Conservation (phyloP, 1,140 invertebrate genomes). For the Leguminivora glycinivorella region DNA sequence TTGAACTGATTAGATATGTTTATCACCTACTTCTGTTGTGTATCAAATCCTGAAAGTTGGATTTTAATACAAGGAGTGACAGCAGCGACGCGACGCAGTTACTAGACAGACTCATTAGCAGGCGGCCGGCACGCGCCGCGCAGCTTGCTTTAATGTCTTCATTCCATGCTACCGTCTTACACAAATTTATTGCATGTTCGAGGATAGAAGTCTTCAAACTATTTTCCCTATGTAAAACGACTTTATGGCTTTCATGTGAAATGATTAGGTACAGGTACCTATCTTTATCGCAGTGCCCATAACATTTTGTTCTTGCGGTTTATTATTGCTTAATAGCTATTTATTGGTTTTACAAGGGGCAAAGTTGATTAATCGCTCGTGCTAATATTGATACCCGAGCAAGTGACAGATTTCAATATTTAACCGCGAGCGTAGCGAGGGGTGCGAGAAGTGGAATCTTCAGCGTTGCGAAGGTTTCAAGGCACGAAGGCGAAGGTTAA, state of each 20-base stretch:
- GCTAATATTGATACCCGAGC: no score
- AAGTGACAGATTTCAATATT: no score
- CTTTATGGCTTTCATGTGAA: not conserved
- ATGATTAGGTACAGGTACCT: no score
- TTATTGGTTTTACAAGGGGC: no score
- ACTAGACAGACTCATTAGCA: constrained; percentile 22
- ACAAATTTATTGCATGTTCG: constrained; percentile 28
- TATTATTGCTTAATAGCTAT: not conserved
- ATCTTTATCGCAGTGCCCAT: not conserved
- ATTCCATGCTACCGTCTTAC: constrained; percentile 25
- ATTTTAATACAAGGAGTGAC: not conserved
- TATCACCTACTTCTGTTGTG: not conserved
- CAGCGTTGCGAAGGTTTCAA: no score
- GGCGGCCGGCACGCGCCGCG: constrained; percentile 26
- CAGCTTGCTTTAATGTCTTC: constrained; percentile 29
- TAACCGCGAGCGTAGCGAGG: no score
- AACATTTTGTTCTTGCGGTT: not conserved
- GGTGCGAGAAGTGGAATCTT: no score
- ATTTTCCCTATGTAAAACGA: constrained; percentile 3
- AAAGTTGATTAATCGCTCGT: no score
- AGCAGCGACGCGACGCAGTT: not conserved
- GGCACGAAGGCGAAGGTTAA: no score
- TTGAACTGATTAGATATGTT: no score
- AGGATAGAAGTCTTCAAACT: constrained; percentile 19
- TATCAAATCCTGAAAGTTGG: constrained; percentile 1